Evolutionary conservation across 1,140 invertebrate species (phyloP).

Genomic region (Eurosta solidaginis): DNA sequence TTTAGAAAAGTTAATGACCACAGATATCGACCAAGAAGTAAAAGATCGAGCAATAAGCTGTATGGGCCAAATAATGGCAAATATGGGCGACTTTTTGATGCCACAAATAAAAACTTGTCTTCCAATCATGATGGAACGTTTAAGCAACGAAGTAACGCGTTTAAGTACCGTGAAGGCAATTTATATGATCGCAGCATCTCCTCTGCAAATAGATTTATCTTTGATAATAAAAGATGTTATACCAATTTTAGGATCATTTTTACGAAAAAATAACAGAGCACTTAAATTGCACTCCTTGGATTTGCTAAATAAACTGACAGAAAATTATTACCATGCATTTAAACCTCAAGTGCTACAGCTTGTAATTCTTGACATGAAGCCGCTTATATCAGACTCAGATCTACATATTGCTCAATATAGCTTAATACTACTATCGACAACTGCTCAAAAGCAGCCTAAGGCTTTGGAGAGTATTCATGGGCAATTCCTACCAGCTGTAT

Average conservation of each 20-base stretch:
- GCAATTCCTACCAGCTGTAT: constrained; percentile 81
- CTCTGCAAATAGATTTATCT: constrained; percentile 81
- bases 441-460: constrained; percentile 64
- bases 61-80: constrained; percentile 93
- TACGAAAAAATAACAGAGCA: constrained; percentile 96
- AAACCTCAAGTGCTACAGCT: constrained; percentile 75
- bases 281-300: constrained; percentile 90
- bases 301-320: constrained; percentile 87
- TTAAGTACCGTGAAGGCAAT: constrained; percentile 95
- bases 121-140: constrained; percentile 90
- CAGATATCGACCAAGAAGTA: constrained; percentile 97
- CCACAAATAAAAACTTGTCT: constrained; percentile 82
- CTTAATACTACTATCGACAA: constrained; percentile 71
- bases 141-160: constrained; percentile 96
- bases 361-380: constrained; percentile 82
- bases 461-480: constrained; percentile 58
- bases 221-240: constrained; percentile 88
- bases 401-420: constrained; percentile 94
- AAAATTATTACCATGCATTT: constrained; percentile 78
- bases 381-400: constrained; percentile 90
- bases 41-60: constrained; percentile 97
- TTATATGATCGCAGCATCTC: constrained; percentile 91
- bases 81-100: constrained; percentile 81
- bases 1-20: constrained; percentile 83
- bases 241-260: constrained; percentile 89